phyloP scores from a whole-genome alignment of 2,888 invertebrate genomes.

The Acholoe squamosa region DNA sequence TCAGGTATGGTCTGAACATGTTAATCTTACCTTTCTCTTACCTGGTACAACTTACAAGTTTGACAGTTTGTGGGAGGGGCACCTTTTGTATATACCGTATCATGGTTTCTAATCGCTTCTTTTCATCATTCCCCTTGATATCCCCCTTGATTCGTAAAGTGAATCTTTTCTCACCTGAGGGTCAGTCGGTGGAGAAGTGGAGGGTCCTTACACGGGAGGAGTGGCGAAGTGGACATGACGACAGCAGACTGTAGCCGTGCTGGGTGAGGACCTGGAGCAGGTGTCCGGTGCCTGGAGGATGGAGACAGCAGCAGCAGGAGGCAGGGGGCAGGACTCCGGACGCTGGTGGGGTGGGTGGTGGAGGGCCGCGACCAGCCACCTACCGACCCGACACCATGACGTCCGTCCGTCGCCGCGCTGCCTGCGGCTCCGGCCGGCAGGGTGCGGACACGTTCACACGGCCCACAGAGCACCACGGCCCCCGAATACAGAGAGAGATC shows the following conservation, averaged over 20 bases:
- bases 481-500: neutral
- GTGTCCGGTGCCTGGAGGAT: neutral
- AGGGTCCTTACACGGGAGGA: conserved; percentile 55
- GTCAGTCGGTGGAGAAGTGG: conserved; percentile 48
- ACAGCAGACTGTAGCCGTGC: neutral
- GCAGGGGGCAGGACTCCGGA: neutral
- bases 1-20: no score
- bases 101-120: no score
- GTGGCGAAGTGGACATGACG: conserved; percentile 53
- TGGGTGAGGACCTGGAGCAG: neutral
- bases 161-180: neutral
- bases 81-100: no score
- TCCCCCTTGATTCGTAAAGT: neutral
- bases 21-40: no score
- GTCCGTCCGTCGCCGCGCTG: neutral
- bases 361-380: neutral
- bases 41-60: no score
- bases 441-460: conserved; percentile 2
- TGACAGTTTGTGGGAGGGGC: no score
- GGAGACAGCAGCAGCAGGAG: neutral
- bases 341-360: neutral
- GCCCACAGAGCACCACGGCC: neutral
- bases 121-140: no score
- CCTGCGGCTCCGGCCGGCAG: neutral
- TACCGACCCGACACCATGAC: conserved; percentile 42